Conservation (phyloP, 2,113 vertebrate species). For the Nasalis larvatus region DNA sequence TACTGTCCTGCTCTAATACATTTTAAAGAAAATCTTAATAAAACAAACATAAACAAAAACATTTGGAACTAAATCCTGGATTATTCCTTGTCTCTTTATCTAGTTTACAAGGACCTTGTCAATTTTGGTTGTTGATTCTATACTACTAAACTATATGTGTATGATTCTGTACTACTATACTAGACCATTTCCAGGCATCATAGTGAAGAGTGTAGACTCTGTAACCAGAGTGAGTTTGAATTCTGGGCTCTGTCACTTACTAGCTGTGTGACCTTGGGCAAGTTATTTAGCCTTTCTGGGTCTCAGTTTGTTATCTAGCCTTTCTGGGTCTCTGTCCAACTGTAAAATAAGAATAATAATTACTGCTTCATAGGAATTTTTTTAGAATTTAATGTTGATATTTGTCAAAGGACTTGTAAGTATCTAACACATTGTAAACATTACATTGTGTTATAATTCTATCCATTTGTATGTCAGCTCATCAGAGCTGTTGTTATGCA, state of each 20-base stretch:
- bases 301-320: background rate
- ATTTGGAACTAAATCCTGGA: background rate
- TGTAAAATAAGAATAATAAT: background rate
- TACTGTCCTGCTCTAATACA: background rate
- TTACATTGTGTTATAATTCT: background rate
- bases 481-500: background rate
- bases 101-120: background rate
- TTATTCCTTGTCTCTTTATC: background rate
- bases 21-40: slow-evolving; percentile 4
- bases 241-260: background rate
- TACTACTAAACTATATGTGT: background rate
- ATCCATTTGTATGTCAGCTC: background rate
- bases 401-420: background rate
- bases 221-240: background rate
- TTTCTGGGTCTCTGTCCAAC: background rate
- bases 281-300: background rate
- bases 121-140: background rate
- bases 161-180: background rate
- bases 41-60: background rate
- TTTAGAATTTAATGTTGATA: background rate
- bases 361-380: background rate
- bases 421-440: background rate
- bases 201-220: background rate
- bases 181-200: background rate
- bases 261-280: background rate